These are phyloP conservation scores for Aromia moschata DNA, from an alignment of 2,888 invertebrate species.

Conservation along the genomic window DNA sequence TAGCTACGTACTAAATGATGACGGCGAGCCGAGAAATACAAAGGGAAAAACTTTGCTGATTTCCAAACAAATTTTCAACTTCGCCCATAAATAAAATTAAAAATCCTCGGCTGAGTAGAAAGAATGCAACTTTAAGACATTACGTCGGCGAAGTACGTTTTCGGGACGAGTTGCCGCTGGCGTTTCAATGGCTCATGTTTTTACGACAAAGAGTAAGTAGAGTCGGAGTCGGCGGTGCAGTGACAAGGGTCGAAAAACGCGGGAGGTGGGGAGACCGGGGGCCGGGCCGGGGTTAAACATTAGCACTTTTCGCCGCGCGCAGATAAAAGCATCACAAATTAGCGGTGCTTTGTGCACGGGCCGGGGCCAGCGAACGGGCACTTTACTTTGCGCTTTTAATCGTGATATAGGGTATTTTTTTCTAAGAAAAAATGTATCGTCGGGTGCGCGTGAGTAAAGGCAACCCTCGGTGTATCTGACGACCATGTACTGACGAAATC, in stretches of 20 bases:
- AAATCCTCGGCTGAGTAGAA: constrained; percentile 19
- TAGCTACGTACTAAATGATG: background rate
- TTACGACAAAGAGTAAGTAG: constrained; percentile 35
- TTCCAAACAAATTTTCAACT: constrained; percentile 10
- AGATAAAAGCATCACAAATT: constrained; percentile 62
- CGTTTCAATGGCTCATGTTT: constrained; percentile 31
- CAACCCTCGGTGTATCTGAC: no score
- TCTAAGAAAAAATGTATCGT: constrained; percentile 29
- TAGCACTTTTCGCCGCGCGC: constrained; percentile 58
- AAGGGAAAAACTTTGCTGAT: background rate
- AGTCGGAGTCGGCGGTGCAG: constrained; percentile 33
- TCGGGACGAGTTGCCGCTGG: constrained; percentile 41
- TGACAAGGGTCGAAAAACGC: constrained; percentile 42
- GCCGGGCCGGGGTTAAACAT: constrained; percentile 55
- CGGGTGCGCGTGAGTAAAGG: no score
- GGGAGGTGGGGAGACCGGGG: constrained; percentile 44
- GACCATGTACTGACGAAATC: no score
- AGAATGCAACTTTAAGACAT: constrained; percentile 23
- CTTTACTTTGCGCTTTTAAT: constrained; percentile 37
- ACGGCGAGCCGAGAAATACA: background rate
- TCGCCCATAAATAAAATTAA: constrained; percentile 26
- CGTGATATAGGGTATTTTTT: constrained; percentile 33
- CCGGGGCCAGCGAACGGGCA: constrained; percentile 35
- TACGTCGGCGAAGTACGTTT: constrained; percentile 34
- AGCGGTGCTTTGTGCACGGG: constrained; percentile 46